Base-by-base conservation (phyloP, 2,888 invertebrate species). In the Epinotia nisella region DNA sequence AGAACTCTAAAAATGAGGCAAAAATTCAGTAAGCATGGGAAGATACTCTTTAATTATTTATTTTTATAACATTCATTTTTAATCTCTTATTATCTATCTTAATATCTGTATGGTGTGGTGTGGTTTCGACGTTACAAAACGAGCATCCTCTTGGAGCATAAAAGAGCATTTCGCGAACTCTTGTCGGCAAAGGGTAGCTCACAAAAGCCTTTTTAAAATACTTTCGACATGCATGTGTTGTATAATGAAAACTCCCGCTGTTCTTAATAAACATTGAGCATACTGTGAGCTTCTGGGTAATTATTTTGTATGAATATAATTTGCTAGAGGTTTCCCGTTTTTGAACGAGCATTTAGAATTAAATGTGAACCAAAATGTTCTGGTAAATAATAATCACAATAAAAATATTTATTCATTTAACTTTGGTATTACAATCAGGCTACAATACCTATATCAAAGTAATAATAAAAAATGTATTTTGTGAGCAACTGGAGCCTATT, bases 151-250 rank as follows among this genome's bases (percentile, higher is more conserved):
- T 85, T 85, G 79, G 83, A 84, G 85, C 82, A 90, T 87, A 92
- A 93, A 93, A 91, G 92, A 88, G 84, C 90, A 89, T 89, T 90
- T 88, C 88, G 82, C 79, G 83, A 82, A 81, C 84, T 85, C 82
- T 77, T 78, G 79, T 62, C 78, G 77, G 81, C 86, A 89, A 90
- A 88, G 90, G 92, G 89, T 89, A 85, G 81, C 80, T 82, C 78
- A 90, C 87, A 92, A 92, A 92, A 87, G 87, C 80, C 86, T 90
- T 91, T 92, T 91, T 90, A 88, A 87, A 89, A 88, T 88, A 90
- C 88, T 89, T 91, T 91, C 77, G 90, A 86, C 87, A 85, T 85
- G 83, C 85, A 87, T 87, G 84, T 85, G 87, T 82, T 74, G 80
- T 84, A 76, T 80, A 83, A 87, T 85, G 86, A 84, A 82, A 81